Conservation (phyloP, 1,140 invertebrate genomes). For the Drosophila sulfurigaster region DNA sequence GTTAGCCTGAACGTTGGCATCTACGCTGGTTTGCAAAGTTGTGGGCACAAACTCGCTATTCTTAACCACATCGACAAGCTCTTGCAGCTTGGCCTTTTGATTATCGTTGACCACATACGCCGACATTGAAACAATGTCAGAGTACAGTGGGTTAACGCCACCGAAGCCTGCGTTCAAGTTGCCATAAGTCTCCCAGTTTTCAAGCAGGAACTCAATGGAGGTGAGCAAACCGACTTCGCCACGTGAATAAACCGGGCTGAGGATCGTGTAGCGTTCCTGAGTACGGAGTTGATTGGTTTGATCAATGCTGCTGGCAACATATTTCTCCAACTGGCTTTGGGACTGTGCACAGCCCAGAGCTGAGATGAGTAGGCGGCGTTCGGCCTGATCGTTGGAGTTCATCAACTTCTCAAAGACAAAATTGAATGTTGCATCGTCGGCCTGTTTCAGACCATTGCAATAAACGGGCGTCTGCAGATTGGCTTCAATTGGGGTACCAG, state of each 20-base stretch:
- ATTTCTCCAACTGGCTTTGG: slow-evolving; percentile 56
- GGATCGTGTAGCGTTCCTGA: slow-evolving; percentile 71
- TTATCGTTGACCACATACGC: slow-evolving; percentile 59
- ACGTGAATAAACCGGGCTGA: slow-evolving; percentile 67
- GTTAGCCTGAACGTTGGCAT: slow-evolving; percentile 59
- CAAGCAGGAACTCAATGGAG: slow-evolving; percentile 65
- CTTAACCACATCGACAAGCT: slow-evolving; percentile 57
- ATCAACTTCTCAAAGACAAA: slow-evolving; percentile 88
- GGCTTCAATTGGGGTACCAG: slow-evolving; percentile 75
- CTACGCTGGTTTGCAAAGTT: slow-evolving; percentile 56
- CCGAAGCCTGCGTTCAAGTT: slow-evolving; percentile 67
- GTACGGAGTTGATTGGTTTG: slow-evolving; percentile 44
- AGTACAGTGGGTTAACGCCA: slow-evolving; percentile 64
- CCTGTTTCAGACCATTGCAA: slow-evolving; percentile 88
- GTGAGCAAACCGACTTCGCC: slow-evolving; percentile 63
- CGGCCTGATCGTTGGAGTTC: slow-evolving; percentile 86
- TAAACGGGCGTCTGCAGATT: slow-evolving; percentile 86
- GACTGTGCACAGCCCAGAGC: slow-evolving; percentile 86
- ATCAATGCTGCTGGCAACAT: slow-evolving; percentile 71
- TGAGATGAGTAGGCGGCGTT: slow-evolving; percentile 86
- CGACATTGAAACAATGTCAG: slow-evolving; percentile 65
- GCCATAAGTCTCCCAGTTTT: slow-evolving; percentile 63
- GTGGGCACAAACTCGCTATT: slow-evolving; percentile 40
- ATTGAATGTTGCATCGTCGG: slow-evolving; percentile 87
- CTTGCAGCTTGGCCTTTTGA: slow-evolving; percentile 59